A percentile compares a stretch with the other conserved stretches of the same genome.
phyloP scores from a whole-genome alignment of 2,797 vertebrate genomes.

The Melanotaenia trifasciata region DNA sequence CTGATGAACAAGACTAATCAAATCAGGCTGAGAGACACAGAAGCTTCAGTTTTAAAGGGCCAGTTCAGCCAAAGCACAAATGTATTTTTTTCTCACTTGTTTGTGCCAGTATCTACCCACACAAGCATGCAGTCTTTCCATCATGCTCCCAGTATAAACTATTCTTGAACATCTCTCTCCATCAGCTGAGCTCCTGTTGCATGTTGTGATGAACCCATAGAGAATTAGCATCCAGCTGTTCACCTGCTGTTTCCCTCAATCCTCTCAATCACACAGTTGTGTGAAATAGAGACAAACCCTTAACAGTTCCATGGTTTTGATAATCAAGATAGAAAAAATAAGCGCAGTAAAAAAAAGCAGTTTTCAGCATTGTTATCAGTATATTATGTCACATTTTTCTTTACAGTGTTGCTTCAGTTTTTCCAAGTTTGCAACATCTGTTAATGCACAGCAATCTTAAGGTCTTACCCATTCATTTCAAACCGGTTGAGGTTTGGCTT shows the following conservation, averaged over 20 bases:
- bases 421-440: neutral
- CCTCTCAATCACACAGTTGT: too few species aligned
- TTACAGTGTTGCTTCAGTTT: neutral
- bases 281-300: too few species aligned
- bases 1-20: constrained; percentile 42
- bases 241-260: too few species aligned
- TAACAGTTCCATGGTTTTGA: too few species aligned
- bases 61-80: constrained; percentile 18
- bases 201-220: constrained; percentile 19
- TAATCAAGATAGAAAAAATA: too few species aligned
- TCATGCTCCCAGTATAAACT: too few species aligned
- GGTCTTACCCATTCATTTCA: neutral
- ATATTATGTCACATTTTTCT: neutral
- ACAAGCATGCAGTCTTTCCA: too few species aligned
- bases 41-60: constrained; percentile 18
- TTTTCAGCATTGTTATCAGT: too few species aligned
- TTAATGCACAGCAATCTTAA: neutral
- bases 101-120: neutral
- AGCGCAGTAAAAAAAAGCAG: too few species aligned
- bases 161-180: too few species aligned
- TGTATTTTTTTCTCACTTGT: neutral
- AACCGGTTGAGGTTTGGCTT: neutral
- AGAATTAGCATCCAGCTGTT: too few species aligned
- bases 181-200: too few species aligned
- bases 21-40: constrained; percentile 15